Evolutionary conservation across 2,113 vertebrate genomes (phyloP).

Genomic region (Cichladusa arquata): DNA sequence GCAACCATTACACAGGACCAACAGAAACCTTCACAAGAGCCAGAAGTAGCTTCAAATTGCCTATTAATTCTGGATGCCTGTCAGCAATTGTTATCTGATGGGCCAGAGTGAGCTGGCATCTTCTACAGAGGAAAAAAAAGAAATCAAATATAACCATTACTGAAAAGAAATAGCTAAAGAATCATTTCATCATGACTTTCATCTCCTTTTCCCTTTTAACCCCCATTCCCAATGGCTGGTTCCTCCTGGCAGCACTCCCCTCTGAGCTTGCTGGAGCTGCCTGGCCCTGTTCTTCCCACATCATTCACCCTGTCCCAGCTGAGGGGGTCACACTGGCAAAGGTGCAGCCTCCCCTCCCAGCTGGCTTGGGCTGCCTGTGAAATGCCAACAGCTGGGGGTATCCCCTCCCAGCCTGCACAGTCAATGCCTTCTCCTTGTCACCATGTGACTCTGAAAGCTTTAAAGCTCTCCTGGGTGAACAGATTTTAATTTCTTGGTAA

Average conservation of each 20-base stretch:
- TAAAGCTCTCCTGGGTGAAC: neutral
- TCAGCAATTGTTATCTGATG: neutral
- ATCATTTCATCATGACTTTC: neutral
- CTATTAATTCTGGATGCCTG: neutral
- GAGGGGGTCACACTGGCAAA: no score
- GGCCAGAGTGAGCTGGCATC: neutral
- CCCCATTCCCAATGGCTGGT: neutral
- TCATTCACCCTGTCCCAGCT: rapidly evolving
- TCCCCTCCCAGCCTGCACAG: neutral
- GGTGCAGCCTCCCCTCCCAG: neutral
- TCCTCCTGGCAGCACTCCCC: neutral
- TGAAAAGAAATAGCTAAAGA: neutral
- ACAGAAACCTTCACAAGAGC: neutral
- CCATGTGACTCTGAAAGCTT: neutral
- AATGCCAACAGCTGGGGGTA: neutral
- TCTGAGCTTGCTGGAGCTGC: neutral
- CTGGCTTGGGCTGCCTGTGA: neutral
- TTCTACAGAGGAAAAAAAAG: neutral
- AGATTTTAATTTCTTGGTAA: neutral
- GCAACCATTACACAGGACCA: neutral
- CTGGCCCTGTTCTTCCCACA: rapidly evolving
- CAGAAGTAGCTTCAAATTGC: neutral
- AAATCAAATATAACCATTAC: neutral
- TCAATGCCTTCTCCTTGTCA: neutral
- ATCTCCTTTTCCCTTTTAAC: neutral